Conservation (phyloP, 1,140 invertebrate genomes). For the Monochamus saltuarius region DNA sequence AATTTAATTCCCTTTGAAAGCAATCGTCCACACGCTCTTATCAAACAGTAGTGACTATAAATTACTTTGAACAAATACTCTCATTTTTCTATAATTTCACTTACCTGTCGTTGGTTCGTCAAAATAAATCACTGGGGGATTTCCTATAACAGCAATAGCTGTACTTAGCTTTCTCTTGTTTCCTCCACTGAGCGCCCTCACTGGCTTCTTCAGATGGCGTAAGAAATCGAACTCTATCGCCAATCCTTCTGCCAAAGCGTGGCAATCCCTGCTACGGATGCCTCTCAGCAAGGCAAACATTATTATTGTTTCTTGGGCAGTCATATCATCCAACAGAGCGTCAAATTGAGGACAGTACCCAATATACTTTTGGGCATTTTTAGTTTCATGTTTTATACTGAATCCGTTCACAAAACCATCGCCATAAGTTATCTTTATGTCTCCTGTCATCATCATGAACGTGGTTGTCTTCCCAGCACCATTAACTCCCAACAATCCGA, state of each 20-base stretch:
- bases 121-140: slow-evolving; percentile 86
- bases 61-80: too few relatives aligned
- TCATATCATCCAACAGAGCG: slow-evolving; percentile 78
- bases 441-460: slow-evolving; percentile 89
- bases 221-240: slow-evolving; percentile 55
- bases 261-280: slow-evolving; percentile 55
- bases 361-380: slow-evolving; percentile 61
- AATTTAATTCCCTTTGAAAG: too few relatives aligned
- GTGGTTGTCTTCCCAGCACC: slow-evolving; percentile 79
- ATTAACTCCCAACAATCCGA: slow-evolving; percentile 87
- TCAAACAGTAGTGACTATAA: too few relatives aligned
- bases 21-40: too few relatives aligned
- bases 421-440: slow-evolving; percentile 58
- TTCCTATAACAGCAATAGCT: slow-evolving; percentile 88
- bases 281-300: slow-evolving; percentile 78
- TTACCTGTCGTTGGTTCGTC: slow-evolving; percentile 79
- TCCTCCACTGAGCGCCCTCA: slow-evolving; percentile 79
- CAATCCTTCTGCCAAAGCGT: slow-evolving; percentile 46
- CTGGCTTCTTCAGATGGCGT: slow-evolving; percentile 58
- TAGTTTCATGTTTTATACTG: slow-evolving; percentile 57
- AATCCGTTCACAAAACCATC: slow-evolving; percentile 49
- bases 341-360: slow-evolving; percentile 86
- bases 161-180: slow-evolving; percentile 95
- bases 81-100: slow-evolving; percentile 6
- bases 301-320: slow-evolving; percentile 73